phyloP scores from a whole-genome alignment of 2,113 vertebrate species.

The Phycodurus eques region DNA sequence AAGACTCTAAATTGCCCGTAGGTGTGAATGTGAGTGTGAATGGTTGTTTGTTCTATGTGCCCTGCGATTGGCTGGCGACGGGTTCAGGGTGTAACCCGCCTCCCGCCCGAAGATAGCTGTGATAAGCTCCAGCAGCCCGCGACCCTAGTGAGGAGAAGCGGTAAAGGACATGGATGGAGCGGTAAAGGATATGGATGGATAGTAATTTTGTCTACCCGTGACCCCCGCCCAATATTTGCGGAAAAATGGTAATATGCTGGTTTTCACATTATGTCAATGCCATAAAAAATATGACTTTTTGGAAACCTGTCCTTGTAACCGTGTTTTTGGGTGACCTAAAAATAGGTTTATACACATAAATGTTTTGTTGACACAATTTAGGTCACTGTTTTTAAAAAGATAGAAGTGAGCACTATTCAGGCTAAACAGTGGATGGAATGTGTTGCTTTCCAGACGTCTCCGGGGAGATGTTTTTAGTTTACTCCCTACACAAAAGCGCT shows the following conservation, averaged over 20 bases:
- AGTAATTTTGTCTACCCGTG: not conserved
- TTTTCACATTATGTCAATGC: not conserved
- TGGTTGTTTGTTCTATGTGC: too few relatives aligned
- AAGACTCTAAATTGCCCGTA: too few relatives aligned
- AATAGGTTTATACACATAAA: not conserved
- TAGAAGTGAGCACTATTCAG: not conserved
- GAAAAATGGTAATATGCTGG: not conserved
- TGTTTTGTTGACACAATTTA: not conserved
- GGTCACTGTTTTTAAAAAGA: not conserved
- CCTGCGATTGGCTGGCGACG: too few relatives aligned
- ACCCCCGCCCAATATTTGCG: not conserved
- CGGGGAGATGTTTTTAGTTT: not conserved
- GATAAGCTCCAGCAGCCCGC: too few relatives aligned
- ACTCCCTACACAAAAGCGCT: not conserved
- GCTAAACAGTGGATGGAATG: not conserved
- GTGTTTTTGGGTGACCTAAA: not conserved
- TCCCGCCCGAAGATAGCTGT: too few relatives aligned
- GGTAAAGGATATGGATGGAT: too few relatives aligned
- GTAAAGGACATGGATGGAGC: too few relatives aligned
- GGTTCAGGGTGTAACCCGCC: too few relatives aligned
- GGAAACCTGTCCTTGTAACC: not conserved
- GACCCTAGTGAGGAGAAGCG: too few relatives aligned
- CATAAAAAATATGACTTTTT: not conserved
- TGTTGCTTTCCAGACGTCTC: not conserved
- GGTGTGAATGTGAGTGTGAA: too few relatives aligned